Base-by-base conservation (phyloP, 2,113 vertebrate genomes). In the Psammodynastes pulverulentus region DNA sequence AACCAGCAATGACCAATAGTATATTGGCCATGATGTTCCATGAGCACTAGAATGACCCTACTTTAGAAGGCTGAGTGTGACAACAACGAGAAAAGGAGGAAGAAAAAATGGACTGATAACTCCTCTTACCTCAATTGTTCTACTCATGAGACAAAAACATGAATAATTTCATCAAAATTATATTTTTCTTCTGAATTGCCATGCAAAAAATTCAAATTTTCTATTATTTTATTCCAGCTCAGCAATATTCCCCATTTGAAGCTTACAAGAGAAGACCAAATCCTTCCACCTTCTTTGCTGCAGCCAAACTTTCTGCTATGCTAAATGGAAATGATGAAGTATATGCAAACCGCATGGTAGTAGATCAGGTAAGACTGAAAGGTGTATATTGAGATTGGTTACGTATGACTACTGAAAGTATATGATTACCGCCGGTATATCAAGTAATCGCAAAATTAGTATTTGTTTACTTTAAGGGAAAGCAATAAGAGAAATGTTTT, bases 261-360 rank as follows among this genome's bases (percentile, higher is more conserved):
- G 51, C 90, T 84, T 94, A 97, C 89, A 96, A 95, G 92, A 97
- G 96, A 91, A 91, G 96, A 86, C 97, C 97, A 93, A 93, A 92
- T 85, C 93, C 95, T 6, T 94, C 97, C 46, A 91, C 95, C 4
- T 97, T 97, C 86, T 93, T 97, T 56, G 85, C 97, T 54, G 94
- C 97, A 90, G 92, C 95, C 87, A 96, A 90, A 89, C 97, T 96
- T 86, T 96, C 97, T 62, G 95, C 97, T 62, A 93, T 97, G 97
- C 95, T 98, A 91, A 97, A 96, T 93, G 97, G 97, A 91, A 97
- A 91, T 0, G 96, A 97, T 89, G 98, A 97, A 95, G 96, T 98
- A 13, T 99, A 98, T 51, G 98, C 98, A 91, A 99, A 99, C 92
- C 97, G 97, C 94, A 98, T 98, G 98, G 97, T 98, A 85, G 98